These are phyloP conservation scores for Ooceraea biroi DNA, from an alignment of 1,140 invertebrate species.

Conservation along the genomic window DNA sequence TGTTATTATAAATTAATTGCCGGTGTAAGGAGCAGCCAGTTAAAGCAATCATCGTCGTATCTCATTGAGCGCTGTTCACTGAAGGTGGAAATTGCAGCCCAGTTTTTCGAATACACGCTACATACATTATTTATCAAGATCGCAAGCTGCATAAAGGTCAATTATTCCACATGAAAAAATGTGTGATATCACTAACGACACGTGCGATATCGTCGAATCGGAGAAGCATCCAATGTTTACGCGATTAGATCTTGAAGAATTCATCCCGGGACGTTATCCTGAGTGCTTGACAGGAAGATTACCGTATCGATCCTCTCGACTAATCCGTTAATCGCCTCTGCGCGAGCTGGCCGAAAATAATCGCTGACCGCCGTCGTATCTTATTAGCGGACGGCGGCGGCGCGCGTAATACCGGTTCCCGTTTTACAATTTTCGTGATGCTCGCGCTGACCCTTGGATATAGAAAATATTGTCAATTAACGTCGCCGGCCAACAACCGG, in stretches of 20 bases:
- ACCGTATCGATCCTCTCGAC: conserved; percentile 20
- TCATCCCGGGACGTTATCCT: neutral
- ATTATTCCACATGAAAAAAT: neutral
- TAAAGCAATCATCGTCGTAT: conserved; percentile 13
- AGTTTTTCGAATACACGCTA: conserved; percentile 20
- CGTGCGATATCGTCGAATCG: neutral
- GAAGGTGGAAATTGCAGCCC: neutral
- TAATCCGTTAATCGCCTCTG: conserved; percentile 25
- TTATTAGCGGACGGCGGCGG: conserved; percentile 22
- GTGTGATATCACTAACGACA: neutral
- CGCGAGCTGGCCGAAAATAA: conserved; percentile 35
- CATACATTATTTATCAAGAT: neutral
- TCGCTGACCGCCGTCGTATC: conserved; percentile 20
- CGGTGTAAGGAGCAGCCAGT: conserved; percentile 29
- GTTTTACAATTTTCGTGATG: conserved; percentile 50
- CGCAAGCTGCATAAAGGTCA: neutral
- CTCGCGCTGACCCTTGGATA: conserved; percentile 14
- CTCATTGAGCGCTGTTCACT: conserved; percentile 6
- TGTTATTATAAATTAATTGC: conserved; percentile 58
- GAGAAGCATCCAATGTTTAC: neutral
- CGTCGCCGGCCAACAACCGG: conserved; percentile 33
- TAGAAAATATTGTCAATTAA: conserved; percentile 46
- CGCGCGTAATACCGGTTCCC: conserved; percentile 50
- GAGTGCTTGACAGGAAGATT: conserved; percentile 18
- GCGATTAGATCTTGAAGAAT: neutral